Evolutionary conservation across 2,888 invertebrate genomes (phyloP).

Genomic region (Alsophila aescularia): DNA sequence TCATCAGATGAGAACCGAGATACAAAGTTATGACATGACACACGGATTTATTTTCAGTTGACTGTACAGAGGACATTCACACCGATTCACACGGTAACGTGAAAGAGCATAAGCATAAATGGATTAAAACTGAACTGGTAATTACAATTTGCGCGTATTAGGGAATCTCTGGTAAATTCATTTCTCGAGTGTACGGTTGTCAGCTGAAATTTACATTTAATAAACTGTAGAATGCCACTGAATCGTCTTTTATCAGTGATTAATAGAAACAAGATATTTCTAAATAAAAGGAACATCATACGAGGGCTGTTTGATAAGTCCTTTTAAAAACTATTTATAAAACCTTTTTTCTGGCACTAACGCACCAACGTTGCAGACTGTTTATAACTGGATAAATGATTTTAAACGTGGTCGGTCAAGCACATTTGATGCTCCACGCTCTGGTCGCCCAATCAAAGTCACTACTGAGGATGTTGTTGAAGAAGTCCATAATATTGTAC

Average conservation of each 20-base stretch:
- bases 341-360: too few relatives aligned
- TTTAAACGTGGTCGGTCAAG: too few relatives aligned
- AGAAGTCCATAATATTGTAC: too few relatives aligned
- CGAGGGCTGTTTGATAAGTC: too few relatives aligned
- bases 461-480: too few relatives aligned
- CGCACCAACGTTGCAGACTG: too few relatives aligned
- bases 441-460: too few relatives aligned
- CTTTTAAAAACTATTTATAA: too few relatives aligned
- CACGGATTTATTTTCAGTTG: slow-evolving; percentile 44
- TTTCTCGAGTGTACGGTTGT: slow-evolving; percentile 7
- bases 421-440: too few relatives aligned
- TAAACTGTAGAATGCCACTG: neutral
- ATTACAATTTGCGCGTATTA: slow-evolving; percentile 21
- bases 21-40: slow-evolving; percentile 32
- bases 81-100: slow-evolving; percentile 17
- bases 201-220: neutral
- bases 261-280: neutral
- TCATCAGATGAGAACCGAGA: slow-evolving; percentile 27
- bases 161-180: slow-evolving; percentile 15
- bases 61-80: slow-evolving; percentile 43
- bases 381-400: too few relatives aligned
- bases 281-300: neutral
- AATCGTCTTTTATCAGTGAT: neutral
- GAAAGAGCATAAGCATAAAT: slow-evolving; percentile 28
- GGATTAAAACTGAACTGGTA: slow-evolving; percentile 22